Conservation (phyloP, 1,140 invertebrate genomes). For the Drosophila rufa region DNA sequence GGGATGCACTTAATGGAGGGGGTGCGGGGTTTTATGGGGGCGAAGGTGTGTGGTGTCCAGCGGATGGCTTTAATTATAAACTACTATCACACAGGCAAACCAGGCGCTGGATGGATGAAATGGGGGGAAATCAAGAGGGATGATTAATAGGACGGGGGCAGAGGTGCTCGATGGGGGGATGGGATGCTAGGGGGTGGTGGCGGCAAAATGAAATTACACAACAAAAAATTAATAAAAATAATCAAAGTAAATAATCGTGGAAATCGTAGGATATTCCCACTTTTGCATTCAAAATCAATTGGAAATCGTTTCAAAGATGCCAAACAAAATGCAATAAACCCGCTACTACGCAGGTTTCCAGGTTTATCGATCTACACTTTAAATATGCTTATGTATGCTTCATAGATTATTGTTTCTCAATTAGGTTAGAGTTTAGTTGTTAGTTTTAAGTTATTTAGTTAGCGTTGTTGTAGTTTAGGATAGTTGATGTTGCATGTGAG, state of each 20-base stretch:
- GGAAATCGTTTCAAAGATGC: constrained; percentile 43
- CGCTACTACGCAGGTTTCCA: constrained; percentile 11
- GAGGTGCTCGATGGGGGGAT: neutral
- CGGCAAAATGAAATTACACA: constrained; percentile 60
- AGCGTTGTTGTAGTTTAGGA: constrained; percentile 20
- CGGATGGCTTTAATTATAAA: constrained; percentile 82
- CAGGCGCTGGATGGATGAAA: constrained; percentile 49
- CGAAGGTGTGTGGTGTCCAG: constrained; percentile 30
- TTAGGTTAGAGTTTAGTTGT: constrained; percentile 1
- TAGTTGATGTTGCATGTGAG: constrained; percentile 14
- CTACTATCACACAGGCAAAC: constrained; percentile 85
- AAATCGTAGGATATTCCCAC: constrained; percentile 26
- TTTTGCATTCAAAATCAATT: constrained; percentile 35
- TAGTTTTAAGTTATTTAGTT: constrained; percentile 4
- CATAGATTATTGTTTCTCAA: constrained; percentile 14
- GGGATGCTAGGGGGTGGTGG: constrained; percentile 4
- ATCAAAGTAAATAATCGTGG: constrained; percentile 47
- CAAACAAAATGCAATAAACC: constrained; percentile 31
- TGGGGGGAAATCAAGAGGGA: neutral
- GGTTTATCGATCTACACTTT: constrained; percentile 20
- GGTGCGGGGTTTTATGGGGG: neutral
- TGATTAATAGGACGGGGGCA: neutral
- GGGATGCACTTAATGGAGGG: neutral
- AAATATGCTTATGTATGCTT: constrained; percentile 15
- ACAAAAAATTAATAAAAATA: constrained; percentile 60